Percentiles rank a stretch among this genome's conserved stretches.
phyloP scores from a whole-genome alignment of 2,797 vertebrate genomes.

The Rhynchonycteris naso region DNA sequence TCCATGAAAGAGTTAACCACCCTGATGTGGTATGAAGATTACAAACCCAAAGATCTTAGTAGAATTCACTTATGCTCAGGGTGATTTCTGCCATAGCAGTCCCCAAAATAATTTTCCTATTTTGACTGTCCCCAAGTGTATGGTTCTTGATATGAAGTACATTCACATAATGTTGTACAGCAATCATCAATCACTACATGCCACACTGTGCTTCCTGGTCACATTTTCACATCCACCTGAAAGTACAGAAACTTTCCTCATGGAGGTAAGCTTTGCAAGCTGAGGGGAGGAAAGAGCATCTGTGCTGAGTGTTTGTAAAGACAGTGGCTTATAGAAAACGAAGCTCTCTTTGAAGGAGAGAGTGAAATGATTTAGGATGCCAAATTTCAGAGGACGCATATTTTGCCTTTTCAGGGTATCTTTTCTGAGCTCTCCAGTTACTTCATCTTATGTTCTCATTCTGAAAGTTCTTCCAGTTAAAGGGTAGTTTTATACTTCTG shows the following conservation, averaged over 20 bases:
- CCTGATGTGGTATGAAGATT: too few species aligned
- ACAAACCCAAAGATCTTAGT: too few species aligned
- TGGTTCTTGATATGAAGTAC: too few species aligned
- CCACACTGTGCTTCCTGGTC: not conserved
- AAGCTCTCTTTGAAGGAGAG: not conserved
- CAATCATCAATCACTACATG: too few species aligned
- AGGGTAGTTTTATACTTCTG: not conserved
- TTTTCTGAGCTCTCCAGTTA: not conserved
- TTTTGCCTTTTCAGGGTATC: not conserved
- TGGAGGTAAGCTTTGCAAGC: not conserved
- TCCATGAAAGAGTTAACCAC: too few species aligned
- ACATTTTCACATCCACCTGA: not conserved
- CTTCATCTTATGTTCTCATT: not conserved
- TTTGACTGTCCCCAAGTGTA: too few species aligned
- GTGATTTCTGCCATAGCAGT: too few species aligned
- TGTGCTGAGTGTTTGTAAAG: not conserved
- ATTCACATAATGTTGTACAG: too few species aligned
- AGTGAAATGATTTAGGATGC: not conserved
- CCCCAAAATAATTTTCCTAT: too few species aligned
- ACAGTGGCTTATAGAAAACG: not conserved
- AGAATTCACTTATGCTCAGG: too few species aligned
- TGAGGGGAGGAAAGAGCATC: not conserved
- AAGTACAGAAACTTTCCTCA: not conserved
- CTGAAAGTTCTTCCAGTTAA: conserved; percentile 19
- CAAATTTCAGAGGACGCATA: not conserved